Evolutionary conservation across 2,113 vertebrate genomes (phyloP).

Genomic region (Puffinus mauretanicus): DNA sequence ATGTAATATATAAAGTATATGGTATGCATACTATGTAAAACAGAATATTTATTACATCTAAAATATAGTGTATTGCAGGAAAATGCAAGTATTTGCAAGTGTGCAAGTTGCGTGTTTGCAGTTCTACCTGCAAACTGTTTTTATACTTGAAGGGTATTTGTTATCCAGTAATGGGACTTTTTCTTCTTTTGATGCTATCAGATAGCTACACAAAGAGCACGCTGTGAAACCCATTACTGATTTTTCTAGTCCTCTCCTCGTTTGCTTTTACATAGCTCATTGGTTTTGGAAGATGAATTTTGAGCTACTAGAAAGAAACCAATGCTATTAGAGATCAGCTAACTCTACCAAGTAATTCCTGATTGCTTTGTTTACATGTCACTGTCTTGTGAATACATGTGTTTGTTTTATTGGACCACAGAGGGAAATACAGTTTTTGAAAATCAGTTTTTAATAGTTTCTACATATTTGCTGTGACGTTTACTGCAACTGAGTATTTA

Average conservation of each 20-base stretch:
- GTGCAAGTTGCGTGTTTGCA: neutral
- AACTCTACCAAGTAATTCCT: neutral
- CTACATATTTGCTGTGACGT: neutral
- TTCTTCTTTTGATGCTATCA: neutral
- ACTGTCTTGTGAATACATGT: neutral
- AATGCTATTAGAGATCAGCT: neutral
- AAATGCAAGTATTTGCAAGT: neutral
- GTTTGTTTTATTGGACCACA: neutral
- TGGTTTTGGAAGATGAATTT: neutral
- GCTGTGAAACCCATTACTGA: neutral
- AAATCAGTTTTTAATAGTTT: neutral
- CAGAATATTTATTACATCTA: neutral
- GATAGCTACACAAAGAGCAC: neutral
- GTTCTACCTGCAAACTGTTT: neutral
- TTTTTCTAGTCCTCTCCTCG: neutral
- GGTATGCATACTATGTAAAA: neutral
- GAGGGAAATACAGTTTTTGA: neutral
- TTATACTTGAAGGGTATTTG: neutral
- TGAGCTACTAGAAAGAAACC: neutral
- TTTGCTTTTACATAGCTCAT: neutral
- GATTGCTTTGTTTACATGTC: neutral
- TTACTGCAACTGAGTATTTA: neutral
- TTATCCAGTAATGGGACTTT: neutral
- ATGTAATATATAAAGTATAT: neutral
- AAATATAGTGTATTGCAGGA: neutral